Conservation (phyloP, 2,888 invertebrate genomes). For the Erebia epiphron region DNA sequence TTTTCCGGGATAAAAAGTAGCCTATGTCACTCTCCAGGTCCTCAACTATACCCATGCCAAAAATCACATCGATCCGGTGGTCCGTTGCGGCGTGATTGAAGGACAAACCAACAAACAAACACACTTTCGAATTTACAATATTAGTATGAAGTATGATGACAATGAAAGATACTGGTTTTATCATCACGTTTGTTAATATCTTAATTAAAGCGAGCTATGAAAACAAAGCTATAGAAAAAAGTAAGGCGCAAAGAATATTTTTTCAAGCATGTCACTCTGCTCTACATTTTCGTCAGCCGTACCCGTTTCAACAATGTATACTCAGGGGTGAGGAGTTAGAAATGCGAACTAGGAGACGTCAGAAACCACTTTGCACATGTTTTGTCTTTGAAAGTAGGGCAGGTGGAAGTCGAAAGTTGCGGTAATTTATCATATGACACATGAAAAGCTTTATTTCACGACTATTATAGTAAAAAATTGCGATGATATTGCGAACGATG, state of each 20-base stretch:
- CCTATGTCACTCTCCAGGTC: too few relatives aligned
- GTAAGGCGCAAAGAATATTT: neutral
- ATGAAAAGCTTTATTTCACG: slow-evolving; percentile 7
- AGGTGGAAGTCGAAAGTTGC: slow-evolving; percentile 36
- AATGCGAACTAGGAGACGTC: slow-evolving; percentile 34
- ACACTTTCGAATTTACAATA: too few relatives aligned
- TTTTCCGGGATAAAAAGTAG: too few relatives aligned
- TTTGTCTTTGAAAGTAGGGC: slow-evolving; percentile 35
- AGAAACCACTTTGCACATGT: slow-evolving; percentile 41
- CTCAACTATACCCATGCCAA: too few relatives aligned
- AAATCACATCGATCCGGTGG: too few relatives aligned
- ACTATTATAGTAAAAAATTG: too few relatives aligned
- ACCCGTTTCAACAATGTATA: slow-evolving; percentile 23
- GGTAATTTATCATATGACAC: slow-evolving; percentile 32
- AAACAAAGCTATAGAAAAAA: slow-evolving; percentile 6
- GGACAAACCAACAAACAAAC: too few relatives aligned
- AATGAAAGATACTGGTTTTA: too few relatives aligned
- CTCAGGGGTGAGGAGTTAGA: slow-evolving; percentile 29
- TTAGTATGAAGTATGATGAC: too few relatives aligned
- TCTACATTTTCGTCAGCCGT: slow-evolving; percentile 26
- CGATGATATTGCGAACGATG: neutral
- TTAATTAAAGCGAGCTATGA: neutral
- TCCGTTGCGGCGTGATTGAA: too few relatives aligned
- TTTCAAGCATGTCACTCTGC: slow-evolving; percentile 15
- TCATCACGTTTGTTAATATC: too few relatives aligned